Base-by-base conservation (phyloP, 2,888 invertebrate genomes). In the Hofmannophila pseudospretella region DNA sequence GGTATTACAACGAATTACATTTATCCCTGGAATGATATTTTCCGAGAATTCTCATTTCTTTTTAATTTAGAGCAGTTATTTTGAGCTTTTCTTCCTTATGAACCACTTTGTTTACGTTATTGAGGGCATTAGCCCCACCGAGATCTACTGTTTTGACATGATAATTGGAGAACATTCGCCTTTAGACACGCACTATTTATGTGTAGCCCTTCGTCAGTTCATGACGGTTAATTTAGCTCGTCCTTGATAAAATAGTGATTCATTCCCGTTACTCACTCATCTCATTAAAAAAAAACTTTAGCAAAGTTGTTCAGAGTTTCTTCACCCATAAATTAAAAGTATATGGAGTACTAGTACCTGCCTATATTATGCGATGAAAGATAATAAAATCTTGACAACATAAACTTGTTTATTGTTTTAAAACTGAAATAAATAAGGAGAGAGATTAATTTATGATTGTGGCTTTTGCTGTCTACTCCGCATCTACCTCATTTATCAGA, bases 121-220 rank as follows among this genome's bases (percentile, higher is more conserved):
- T 20, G 51, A 58, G 78, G 68, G 38, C 71, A 67, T 41, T 70
- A 61, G 71, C 77, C 70, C 50, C 52, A 27, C 34, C 47, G 36
- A 45, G 41, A 38, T 22, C 36, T 22, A 39, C 30, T 45, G 45
- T 47, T 43, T 45, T 51, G 44, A 45, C 36, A 31, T 28, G 35
- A 42, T 41, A 45, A 47, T 50, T 38, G 34, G 42, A 41, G 32
- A 34, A 43, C 45, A 42, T 41, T 36, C 47, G 45, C 30, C 10
- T 32, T 16, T 32, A 11, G 12, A 23, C 23, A 23, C 13, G 36
- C 31, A 34, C 39, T 44, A 46, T 41, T 43, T 35, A 36, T 26
- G 42, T 33, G 27, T 46, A n/a, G 22, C 23, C 9, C 22, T 22
- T 23, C 8, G 16, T 32, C 22, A 22, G 20, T 32, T n/a, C 22